Percentiles rank a stretch among this genome's conserved stretches.
Evolutionary conservation across 2,888 invertebrate species (phyloP).

Genomic region (Erannis defoliaria): DNA sequence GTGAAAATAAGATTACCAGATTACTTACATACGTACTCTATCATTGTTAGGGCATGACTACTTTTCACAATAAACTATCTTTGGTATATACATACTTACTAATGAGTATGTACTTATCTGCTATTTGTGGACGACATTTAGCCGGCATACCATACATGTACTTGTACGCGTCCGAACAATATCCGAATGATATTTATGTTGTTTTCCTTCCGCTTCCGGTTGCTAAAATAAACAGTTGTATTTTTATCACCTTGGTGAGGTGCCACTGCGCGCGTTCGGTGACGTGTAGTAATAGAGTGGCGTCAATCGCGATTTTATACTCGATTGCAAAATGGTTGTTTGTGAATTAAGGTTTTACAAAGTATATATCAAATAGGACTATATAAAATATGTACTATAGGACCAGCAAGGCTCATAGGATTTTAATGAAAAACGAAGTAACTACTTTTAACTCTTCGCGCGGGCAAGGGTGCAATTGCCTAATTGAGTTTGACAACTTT

Average conservation of each 20-base stretch:
- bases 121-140: slow-evolving; percentile 1
- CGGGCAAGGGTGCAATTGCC: too few species aligned
- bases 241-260: slow-evolving; percentile 26
- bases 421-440: too few species aligned
- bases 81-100: background rate
- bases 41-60: too few species aligned
- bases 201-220: slow-evolving; percentile 30
- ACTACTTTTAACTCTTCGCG: too few species aligned
- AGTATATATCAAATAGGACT: too few species aligned
- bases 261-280: slow-evolving; percentile 8
- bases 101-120: background rate
- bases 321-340: too few species aligned
- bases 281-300: background rate
- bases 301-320: too few species aligned
- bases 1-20: too few species aligned
- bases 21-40: background rate
- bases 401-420: too few species aligned
- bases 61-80: background rate
- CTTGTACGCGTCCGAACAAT: background rate
- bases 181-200: slow-evolving; percentile 22
- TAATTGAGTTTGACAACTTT: too few species aligned
- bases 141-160: background rate
- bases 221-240: slow-evolving; percentile 27
- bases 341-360: too few species aligned
- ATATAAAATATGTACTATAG: too few species aligned